phyloP scores from a whole-genome alignment of 2,113 vertebrate species.

The Scomber japonicus region DNA sequence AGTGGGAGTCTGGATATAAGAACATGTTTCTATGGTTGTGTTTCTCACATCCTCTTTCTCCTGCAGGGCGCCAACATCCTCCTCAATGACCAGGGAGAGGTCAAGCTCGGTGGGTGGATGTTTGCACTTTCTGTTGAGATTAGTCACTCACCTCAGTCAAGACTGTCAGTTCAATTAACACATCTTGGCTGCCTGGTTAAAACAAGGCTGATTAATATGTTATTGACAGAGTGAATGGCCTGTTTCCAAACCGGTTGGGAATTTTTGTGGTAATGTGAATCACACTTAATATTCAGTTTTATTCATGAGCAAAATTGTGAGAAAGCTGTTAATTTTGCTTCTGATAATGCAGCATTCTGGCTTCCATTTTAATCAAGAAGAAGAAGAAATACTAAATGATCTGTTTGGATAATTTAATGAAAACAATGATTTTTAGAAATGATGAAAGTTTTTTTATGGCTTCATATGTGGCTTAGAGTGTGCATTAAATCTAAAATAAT shows the following conservation, averaged over 20 bases:
- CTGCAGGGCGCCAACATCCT: constrained; percentile 94
- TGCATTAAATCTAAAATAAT: too few species aligned
- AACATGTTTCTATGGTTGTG: constrained; percentile 6
- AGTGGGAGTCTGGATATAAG: not conserved
- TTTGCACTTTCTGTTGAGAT: constrained; percentile 25
- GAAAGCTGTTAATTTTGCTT: too few species aligned
- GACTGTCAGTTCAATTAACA: not conserved
- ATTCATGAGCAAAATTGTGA: not conserved
- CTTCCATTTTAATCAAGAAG: not conserved
- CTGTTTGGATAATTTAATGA: not conserved
- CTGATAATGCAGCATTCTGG: too few species aligned
- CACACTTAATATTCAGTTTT: not conserved
- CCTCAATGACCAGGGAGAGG: constrained; percentile 90
- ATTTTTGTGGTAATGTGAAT: not conserved
- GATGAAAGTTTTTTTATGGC: too few species aligned
- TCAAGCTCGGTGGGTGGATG: constrained; percentile 88
- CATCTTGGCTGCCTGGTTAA: not conserved
- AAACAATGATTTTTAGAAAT: not conserved
- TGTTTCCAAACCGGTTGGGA: not conserved
- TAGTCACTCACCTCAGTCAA: constrained; percentile 34
- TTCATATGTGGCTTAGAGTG: too few species aligned
- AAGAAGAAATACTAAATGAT: not conserved
- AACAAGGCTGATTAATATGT: not conserved
- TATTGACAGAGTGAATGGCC: not conserved
- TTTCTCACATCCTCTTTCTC: not conserved